Evolutionary conservation across 2,113 vertebrate species (phyloP).

Genomic region (Cyrtonyx montezumae): DNA sequence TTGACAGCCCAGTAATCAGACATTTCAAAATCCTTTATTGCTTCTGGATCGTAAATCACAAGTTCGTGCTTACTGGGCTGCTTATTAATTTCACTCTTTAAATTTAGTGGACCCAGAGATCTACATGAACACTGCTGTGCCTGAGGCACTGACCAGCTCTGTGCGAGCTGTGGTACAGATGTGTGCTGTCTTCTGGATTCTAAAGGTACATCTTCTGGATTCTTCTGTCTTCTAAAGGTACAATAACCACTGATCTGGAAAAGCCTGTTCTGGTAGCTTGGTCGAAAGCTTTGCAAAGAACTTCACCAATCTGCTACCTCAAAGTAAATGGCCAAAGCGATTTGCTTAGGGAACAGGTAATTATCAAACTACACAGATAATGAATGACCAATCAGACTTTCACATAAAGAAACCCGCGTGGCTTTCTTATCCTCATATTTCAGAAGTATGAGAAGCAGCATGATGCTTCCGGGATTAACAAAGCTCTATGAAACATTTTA

Average conservation of each 20-base stretch:
- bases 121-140: accelerated
- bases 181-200: background rate
- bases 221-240: background rate
- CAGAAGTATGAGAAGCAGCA: background rate
- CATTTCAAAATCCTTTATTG: conserved; percentile 14
- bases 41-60: background rate
- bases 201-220: conserved; percentile 3
- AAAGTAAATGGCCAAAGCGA: conserved; percentile 10
- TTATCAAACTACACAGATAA: conserved; percentile 52
- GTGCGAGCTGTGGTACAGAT: accelerated
- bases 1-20: background rate
- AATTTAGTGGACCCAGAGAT: background rate
- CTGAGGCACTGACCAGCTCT: background rate
- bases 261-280: conserved; percentile 54
- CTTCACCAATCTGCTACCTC: conserved; percentile 72
- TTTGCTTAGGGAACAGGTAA: conserved; percentile 40
- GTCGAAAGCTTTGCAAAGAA: conserved; percentile 59
- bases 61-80: background rate
- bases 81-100: background rate
- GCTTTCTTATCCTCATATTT: background rate
- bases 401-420: background rate
- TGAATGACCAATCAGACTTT: conserved; percentile 32
- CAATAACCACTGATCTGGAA: conserved; percentile 49
- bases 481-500: background rate
- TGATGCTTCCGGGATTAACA: background rate